Conservation (phyloP, 2,113 vertebrate genomes). For the Hystrix brachyura region DNA sequence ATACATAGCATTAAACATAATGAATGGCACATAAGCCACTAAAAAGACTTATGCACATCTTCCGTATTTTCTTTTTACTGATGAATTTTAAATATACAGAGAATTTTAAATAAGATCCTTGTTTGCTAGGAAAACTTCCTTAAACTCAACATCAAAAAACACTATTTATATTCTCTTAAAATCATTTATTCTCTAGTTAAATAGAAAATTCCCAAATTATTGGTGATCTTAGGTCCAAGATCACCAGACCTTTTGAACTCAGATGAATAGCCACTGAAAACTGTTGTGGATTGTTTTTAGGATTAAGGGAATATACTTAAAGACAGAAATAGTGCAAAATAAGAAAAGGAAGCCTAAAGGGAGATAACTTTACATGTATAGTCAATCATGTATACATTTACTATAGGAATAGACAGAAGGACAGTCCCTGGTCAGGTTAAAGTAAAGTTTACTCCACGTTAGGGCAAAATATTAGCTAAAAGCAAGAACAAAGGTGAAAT, state of each 20-base stretch:
- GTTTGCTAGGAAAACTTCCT: conserved; percentile 10
- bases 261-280: conserved; percentile 34
- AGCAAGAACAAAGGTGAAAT: not conserved
- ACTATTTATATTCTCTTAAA: not conserved
- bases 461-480: not conserved
- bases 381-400: not conserved
- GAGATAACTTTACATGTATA: not conserved
- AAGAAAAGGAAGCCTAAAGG: not conserved
- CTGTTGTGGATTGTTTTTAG: not conserved
- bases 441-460: not conserved
- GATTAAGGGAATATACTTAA: not conserved
- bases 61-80: conserved; percentile 19
- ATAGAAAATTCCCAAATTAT: conserved; percentile 8
- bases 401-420: not conserved
- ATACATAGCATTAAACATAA: not conserved
- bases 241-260: not conserved
- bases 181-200: conserved; percentile 21
- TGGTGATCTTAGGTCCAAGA: not conserved
- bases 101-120: conserved; percentile 34
- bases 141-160: conserved; percentile 36
- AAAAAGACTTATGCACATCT: not conserved
- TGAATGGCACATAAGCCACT: not conserved
- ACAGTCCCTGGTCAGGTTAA: not conserved
- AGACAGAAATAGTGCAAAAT: not conserved
- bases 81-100: conserved; percentile 43